A percentile compares a stretch with the other conserved stretches of the same genome.
These are phyloP conservation scores for Endotricha flammealis DNA, from an alignment of 2,888 invertebrate genomes.

Conservation along the genomic window DNA sequence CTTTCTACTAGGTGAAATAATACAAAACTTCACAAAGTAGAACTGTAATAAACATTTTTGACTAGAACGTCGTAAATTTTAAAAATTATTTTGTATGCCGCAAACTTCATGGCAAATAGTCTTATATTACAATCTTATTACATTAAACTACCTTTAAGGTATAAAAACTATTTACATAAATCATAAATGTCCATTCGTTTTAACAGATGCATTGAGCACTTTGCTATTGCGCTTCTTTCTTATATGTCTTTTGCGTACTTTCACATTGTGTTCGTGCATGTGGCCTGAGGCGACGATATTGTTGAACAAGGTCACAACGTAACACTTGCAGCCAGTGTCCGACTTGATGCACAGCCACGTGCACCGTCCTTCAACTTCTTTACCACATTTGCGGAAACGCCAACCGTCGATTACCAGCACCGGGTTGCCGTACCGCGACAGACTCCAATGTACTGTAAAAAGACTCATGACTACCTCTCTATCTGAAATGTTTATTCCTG, in stretches of 20 bases:
- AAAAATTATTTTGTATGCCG: no score
- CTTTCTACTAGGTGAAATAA: no score
- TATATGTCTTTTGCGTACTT: conserved; percentile 1
- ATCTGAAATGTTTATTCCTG: no score
- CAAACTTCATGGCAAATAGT: no score
- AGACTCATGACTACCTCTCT: conserved; percentile 30
- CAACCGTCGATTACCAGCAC: conserved; percentile 52
- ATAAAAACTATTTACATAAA: no score
- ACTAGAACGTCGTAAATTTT: conserved; percentile 1
- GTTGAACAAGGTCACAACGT: conserved; percentile 40
- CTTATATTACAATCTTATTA: no score
- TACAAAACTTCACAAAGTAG: no score
- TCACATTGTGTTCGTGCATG: conserved; percentile 36
- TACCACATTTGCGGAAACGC: conserved; percentile 43
- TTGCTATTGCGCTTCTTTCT: conserved; percentile 6
- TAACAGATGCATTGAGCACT: background rate
- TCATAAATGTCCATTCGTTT: conserved; percentile 1
- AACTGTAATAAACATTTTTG: background rate
- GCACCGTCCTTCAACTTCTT: conserved; percentile 20
- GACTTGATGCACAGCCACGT: conserved; percentile 66
- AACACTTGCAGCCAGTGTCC: conserved; percentile 54
- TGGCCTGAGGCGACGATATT: conserved; percentile 38
- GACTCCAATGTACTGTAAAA: conserved; percentile 56
- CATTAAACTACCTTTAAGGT: no score
- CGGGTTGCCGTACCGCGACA: conserved; percentile 56